These are phyloP conservation scores for Mormyrus hasselquistii DNA, from an alignment of 2,797 vertebrate genomes.

Conservation along the genomic window DNA sequence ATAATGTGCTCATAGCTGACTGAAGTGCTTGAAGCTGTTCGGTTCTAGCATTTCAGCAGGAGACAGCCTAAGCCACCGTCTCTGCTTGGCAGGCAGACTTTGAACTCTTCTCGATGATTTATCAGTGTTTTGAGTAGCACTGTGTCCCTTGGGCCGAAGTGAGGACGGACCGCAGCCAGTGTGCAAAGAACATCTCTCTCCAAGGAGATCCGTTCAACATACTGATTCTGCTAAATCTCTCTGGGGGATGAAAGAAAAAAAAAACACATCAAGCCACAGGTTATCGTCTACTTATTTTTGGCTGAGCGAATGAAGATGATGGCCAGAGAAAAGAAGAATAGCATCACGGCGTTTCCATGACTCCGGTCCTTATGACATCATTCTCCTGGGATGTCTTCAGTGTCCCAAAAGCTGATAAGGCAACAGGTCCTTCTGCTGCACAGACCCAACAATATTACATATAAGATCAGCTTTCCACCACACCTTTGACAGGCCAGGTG, in stretches of 20 bases:
- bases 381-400: not conserved
- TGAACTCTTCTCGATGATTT: not conserved
- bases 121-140: not conserved
- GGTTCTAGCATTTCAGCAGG: not conserved
- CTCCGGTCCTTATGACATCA: not conserved
- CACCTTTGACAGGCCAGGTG: not conserved
- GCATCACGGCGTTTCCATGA: not conserved
- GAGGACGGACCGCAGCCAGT: not conserved
- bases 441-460: not conserved
- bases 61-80: not conserved
- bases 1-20: not conserved
- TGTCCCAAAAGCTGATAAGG: not conserved
- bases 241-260: not conserved
- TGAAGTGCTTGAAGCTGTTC: not conserved
- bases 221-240: not conserved
- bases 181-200: not conserved
- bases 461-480: not conserved
- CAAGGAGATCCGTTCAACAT: not conserved
- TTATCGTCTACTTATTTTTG: not conserved
- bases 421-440: not conserved
- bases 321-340: not conserved
- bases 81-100: not conserved
- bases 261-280: not conserved
- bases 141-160: not conserved
- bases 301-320: not conserved